Conservation (phyloP, 2,113 vertebrate species). For the Tonatia bakeri region DNA sequence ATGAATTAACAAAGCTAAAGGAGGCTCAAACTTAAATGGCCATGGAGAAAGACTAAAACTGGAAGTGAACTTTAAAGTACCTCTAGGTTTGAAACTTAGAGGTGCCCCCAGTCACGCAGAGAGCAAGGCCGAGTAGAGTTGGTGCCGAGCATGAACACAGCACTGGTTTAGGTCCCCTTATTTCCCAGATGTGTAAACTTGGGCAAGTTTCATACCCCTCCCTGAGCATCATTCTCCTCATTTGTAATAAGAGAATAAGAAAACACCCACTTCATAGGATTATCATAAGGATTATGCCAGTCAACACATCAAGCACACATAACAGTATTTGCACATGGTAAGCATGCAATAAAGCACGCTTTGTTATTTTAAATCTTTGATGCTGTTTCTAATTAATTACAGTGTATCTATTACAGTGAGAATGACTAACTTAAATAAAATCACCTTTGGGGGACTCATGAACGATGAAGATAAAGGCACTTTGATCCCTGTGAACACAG, state of each 20-base stretch:
- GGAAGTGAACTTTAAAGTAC: neutral
- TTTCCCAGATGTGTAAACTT: neutral
- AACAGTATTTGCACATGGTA: neutral
- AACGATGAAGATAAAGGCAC: neutral
- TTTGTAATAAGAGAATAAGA: neutral
- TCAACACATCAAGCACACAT: neutral
- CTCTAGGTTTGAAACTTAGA: neutral
- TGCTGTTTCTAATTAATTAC: neutral
- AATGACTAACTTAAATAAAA: slow-evolving; percentile 15
- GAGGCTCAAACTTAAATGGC: neutral
- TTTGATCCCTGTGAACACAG: neutral
- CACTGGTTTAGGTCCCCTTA: neutral
- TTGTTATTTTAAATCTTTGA: neutral
- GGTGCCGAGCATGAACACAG: neutral
- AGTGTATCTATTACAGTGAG: neutral
- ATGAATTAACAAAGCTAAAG: neutral
- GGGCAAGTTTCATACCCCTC: neutral
- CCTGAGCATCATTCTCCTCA: neutral
- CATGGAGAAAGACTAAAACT: neutral
- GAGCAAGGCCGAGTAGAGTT: neutral
- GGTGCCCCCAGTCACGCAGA: too few relatives aligned
- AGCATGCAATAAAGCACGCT: neutral
- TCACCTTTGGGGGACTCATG: neutral
- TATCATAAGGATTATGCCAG: neutral
- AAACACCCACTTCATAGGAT: neutral